phyloP scores from a whole-genome alignment of 1,140 invertebrate genomes.

The Periplaneta americana region DNA sequence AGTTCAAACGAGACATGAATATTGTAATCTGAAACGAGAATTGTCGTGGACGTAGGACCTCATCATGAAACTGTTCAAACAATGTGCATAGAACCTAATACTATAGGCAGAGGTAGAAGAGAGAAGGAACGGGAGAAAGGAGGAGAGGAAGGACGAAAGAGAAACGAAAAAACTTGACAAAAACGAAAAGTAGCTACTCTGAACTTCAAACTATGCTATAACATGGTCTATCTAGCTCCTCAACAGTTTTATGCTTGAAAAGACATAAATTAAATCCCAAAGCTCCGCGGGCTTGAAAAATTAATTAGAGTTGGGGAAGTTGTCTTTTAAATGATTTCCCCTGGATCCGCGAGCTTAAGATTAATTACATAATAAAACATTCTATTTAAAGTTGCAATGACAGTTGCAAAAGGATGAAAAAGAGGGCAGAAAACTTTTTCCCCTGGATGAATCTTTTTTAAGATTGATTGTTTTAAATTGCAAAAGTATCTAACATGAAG shows the following conservation, averaged over 20 bases:
- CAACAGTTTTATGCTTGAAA: constrained; percentile 11
- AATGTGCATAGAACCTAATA: background rate
- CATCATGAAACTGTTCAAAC: background rate
- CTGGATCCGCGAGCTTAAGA: constrained; percentile 1
- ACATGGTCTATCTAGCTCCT: constrained; percentile 3
- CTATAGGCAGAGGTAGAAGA: background rate
- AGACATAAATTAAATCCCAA: constrained; percentile 17
- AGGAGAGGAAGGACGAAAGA: background rate
- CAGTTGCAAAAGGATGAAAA: constrained; percentile 1
- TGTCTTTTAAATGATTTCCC: constrained; percentile 18
- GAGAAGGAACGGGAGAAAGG: background rate
- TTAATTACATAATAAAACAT: constrained; percentile 17
- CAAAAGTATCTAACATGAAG: background rate
- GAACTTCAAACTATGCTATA: background rate
- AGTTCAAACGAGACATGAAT: background rate
- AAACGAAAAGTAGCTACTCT: background rate
- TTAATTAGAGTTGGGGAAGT: constrained; percentile 15
- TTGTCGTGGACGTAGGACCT: background rate
- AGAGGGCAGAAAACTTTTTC: constrained; percentile 1
- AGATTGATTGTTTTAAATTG: constrained; percentile 5
- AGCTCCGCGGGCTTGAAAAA: constrained; percentile 15
- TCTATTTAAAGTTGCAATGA: constrained; percentile 16
- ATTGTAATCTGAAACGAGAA: background rate
- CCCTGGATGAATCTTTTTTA: background rate
- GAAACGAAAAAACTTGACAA: background rate